Evolutionary conservation across 2,113 vertebrate genomes (phyloP), one percentile per base, ranked within the genome.

Genomic region (Spea bombifrons): DNA sequence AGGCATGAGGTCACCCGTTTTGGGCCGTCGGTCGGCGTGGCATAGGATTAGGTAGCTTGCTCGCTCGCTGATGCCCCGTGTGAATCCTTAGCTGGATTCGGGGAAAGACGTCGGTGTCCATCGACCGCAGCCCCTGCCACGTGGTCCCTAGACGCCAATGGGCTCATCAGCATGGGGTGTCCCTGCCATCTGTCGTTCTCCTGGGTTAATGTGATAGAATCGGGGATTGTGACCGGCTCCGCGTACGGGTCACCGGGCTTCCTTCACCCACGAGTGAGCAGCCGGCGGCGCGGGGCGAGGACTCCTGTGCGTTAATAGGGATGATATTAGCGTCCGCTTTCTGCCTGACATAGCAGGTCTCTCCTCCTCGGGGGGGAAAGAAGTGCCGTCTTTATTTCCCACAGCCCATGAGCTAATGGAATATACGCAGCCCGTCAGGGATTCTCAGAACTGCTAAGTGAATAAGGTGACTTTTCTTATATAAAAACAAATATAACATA

Each of bases 241-340:
- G 9, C 80, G 83, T 80, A 65, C 82, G 86, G 90, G 86, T 87
- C 86, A 44, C 46, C 84, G 86, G 45, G 66, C 82, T 84, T 83
- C 71, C 86, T 71, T 84, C 83, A 13, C 48, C 44, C 78, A 81
- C 63, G 81, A 81, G 71, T 84, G 84, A 82, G 84, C 81, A 72
- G 79, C 73, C 82, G 77, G 78, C 83, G 84, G 73, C 63, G 4
- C 83, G 75, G 83, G 78, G 50, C 8, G 5, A 12, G 4, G 1
- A 5, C 15, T 71, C 47, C 78, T 81, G 53, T 67, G 49, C 81
- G 85, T 76, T 78, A 80, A 82, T 75, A 82, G 76, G 71, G 76
- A 75, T 66, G 55, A 67, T 81, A 70, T 43, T n/a, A 79, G 81
- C 0, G 0, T 52, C 68, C 86, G 75, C 59, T 9, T 89, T 85